Percentiles rank a stretch among this genome's conserved stretches.
phyloP scores from a whole-genome alignment of 2,113 vertebrate genomes.

The Cranoglanis bouderius region DNA sequence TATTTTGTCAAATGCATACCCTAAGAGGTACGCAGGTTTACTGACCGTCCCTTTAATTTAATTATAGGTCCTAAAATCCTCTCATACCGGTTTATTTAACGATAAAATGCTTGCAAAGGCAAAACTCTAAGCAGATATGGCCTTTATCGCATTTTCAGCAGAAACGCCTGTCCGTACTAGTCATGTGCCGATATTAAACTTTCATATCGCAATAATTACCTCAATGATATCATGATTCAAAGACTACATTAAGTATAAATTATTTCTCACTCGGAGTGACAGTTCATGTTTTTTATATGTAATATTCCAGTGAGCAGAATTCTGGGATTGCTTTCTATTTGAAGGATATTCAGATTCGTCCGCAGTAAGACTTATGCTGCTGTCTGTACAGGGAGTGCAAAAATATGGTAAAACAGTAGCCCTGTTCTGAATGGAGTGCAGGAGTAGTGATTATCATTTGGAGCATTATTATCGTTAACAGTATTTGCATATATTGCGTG shows the following conservation, averaged over 20 bases:
- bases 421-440: neutral
- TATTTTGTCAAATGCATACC: neutral
- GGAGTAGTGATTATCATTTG: neutral
- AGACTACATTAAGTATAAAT: slow-evolving; percentile 17
- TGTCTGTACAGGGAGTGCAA: neutral
- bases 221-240: slow-evolving; percentile 13
- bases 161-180: neutral
- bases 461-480: neutral
- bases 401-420: neutral
- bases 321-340: neutral
- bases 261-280: neutral
- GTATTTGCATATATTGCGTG: neutral
- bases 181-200: slow-evolving; percentile 15
- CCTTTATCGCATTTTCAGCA: neutral
- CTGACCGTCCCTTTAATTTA: neutral
- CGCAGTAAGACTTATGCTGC: neutral
- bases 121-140: neutral
- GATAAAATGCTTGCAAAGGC: neutral
- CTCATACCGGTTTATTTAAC: no score
- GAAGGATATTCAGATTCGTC: neutral
- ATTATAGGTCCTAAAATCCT: neutral
- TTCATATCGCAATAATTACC: slow-evolving; percentile 24
- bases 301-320: slow-evolving; percentile 1
- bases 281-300: slow-evolving; percentile 25
- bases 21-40: neutral